Conservation (phyloP, 2,888 invertebrate species). For the Dynastes tityus region DNA sequence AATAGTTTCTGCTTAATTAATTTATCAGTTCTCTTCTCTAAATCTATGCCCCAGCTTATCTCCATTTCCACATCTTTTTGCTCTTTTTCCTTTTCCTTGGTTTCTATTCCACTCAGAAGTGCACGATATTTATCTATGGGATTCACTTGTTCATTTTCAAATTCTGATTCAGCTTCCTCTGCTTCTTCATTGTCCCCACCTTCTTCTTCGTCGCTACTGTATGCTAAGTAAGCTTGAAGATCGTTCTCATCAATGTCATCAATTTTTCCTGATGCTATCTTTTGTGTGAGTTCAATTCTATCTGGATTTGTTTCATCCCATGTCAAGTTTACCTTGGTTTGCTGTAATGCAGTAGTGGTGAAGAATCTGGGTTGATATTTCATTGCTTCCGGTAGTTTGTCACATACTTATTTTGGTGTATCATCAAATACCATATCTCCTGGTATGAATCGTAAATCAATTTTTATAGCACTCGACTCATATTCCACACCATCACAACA, state of each 20-base stretch:
- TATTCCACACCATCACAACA: conserved; percentile 95
- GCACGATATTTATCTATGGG: conserved; percentile 85
- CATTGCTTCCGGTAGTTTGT: conserved; percentile 81
- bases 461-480: conserved; percentile 90
- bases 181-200: conserved; percentile 65
- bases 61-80: conserved; percentile 89
- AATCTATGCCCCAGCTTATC: conserved; percentile 88
- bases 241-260: conserved; percentile 82
- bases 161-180: conserved; percentile 59
- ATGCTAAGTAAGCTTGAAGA: conserved; percentile 86
- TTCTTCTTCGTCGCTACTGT: conserved; percentile 78
- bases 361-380: conserved; percentile 89
- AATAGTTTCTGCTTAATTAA: conserved; percentile 77
- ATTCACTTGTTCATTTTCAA: conserved; percentile 61
- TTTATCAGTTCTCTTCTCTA: conserved; percentile 81
- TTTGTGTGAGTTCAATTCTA: conserved; percentile 81
- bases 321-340: conserved; percentile 84
- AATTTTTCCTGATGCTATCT: conserved; percentile 75
- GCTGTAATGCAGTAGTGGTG: conserved; percentile 91
- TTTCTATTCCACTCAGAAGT: conserved; percentile 82
- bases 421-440: conserved; percentile 93
- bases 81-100: conserved; percentile 78
- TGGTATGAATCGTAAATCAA: conserved; percentile 95
- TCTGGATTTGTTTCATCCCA: conserved; percentile 97
- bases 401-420: conserved; percentile 84